Evolutionary conservation across 2,797 vertebrate species (phyloP).

Genomic region (Pipistrellus nathusii): DNA sequence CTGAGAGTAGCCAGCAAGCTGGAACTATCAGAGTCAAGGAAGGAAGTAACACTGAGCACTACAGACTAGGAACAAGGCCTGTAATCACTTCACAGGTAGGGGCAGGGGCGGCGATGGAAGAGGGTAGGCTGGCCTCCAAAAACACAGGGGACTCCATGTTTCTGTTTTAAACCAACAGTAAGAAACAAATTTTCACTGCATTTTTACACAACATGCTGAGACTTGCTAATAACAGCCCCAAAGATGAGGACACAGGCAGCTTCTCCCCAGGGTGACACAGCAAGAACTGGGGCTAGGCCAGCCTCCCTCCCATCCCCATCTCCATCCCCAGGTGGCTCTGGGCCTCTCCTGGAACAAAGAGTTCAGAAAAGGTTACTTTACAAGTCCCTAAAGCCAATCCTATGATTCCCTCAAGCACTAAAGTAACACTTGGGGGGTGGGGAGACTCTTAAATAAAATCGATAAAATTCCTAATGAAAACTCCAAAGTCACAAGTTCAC

Average conservation of each 20-base stretch:
- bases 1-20: not conserved
- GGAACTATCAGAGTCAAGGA: not conserved
- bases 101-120: not conserved
- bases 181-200: not conserved
- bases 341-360: not conserved
- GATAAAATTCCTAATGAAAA: not conserved
- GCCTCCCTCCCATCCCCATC: fast-evolving
- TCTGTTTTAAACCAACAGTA: not conserved
- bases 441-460: not conserved
- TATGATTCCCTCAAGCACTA: fast-evolving
- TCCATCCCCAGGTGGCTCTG: not conserved
- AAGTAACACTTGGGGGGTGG: not conserved
- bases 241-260: not conserved
- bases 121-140: not conserved
- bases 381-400: not conserved
- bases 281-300: not conserved
- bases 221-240: not conserved
- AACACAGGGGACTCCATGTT: fast-evolving
- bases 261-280: too few species aligned
- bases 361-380: not conserved
- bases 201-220: fast-evolving
- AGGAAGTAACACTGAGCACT: fast-evolving
- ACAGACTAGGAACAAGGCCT: not conserved
- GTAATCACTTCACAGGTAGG: fast-evolving
- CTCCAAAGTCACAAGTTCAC: not conserved